Evolutionary conservation across 1,140 invertebrate genomes (phyloP).

Genomic region (Meloidogyne exigua): DNA sequence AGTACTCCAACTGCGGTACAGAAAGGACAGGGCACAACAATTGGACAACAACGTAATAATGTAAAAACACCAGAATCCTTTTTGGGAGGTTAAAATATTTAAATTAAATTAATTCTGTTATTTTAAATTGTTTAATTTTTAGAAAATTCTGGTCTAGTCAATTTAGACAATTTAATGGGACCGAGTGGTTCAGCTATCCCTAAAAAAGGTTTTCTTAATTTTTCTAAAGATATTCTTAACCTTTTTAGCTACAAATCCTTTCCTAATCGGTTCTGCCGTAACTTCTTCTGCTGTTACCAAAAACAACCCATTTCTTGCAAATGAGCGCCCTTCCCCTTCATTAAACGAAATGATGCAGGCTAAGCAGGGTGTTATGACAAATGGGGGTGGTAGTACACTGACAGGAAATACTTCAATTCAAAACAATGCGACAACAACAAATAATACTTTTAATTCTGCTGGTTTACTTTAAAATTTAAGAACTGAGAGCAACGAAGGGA

Average conservation of each 20-base stretch:
- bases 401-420: neutral
- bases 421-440: neutral
- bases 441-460: neutral
- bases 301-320: conserved; percentile 59
- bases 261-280: conserved; percentile 44
- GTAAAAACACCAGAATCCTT: conserved; percentile 86
- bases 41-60: conserved; percentile 40
- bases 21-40: neutral
- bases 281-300: conserved; percentile 35
- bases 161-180: conserved; percentile 88
- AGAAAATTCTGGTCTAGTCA: conserved; percentile 87
- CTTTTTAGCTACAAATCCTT: conserved; percentile 60
- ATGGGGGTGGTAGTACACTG: neutral
- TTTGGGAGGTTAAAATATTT: conserved; percentile 74
- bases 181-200: conserved; percentile 24
- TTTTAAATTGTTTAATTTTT: no score
- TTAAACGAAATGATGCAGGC: conserved; percentile 59
- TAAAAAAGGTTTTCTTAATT: conserved; percentile 26
- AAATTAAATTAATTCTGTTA: no score
- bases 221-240: neutral
- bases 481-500: no score
- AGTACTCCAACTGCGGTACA: neutral
- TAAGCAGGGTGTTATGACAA: conserved; percentile 15
- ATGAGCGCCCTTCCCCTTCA: conserved; percentile 57
- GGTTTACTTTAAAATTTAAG: neutral